Base-by-base conservation (phyloP, 2,888 invertebrate species). In the Amiota minor region DNA sequence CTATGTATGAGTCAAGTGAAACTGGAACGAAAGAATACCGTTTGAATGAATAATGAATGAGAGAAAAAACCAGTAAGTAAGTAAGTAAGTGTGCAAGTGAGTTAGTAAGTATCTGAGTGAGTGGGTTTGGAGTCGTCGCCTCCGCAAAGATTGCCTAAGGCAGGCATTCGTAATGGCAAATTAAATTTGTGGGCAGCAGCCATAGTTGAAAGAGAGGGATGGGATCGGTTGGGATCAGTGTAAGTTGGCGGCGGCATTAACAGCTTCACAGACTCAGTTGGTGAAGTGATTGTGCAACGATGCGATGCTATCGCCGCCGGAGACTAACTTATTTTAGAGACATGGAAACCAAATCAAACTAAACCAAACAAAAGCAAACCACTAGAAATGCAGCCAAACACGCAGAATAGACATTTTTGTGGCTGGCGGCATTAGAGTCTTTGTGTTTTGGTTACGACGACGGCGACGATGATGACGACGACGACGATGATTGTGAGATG, bases 151-250 rank as follows among this genome's bases (percentile, higher is more conserved):
- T 12, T 12, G 70, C 77, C 78, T 71, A 71, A 64, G 81, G 77
- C 77, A 76, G 77, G 77, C 81, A 73, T 76, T 79, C 75, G 76
- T 81, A 78, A 80, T 78, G 80, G 81, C 74, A 78, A 77, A 81
- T 81, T 78, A 80, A 81, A 77, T 81, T 77, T 76, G 77, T 78
- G 77, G 79, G 70, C 65, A 61, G 50, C 18, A 46, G 47, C 59
- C 16, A 35, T 35, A 35, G 35, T 35, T 35, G 35, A 35, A 35
- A 35, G 35, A 4, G 59, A n/a, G 20, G 64, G 12, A 64, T 16
- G 2, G 56, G 16, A 11, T 20, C 56, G 56, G 59, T 1, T 11
- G 11, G 59, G 10, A 59, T 59, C 61, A 20, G 11, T 20, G 18
- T 20, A 61, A 61, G 14, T 12, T 20, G 11, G 23, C 12, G 14